phyloP scores from a whole-genome alignment of 2,797 vertebrate species.

The Agapornis canus region DNA sequence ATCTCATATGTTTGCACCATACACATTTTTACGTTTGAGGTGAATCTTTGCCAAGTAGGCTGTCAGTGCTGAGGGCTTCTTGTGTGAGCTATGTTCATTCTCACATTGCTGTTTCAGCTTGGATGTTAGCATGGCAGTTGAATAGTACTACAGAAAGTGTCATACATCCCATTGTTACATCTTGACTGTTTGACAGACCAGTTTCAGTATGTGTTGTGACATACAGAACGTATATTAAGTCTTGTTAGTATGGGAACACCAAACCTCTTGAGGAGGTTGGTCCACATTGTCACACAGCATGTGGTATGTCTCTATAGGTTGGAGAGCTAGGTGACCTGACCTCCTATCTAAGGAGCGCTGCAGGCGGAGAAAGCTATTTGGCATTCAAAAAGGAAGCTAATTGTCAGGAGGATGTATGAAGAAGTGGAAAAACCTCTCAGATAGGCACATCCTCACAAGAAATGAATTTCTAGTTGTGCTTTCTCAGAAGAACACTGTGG shows the following conservation, averaged over 20 bases:
- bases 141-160: background rate
- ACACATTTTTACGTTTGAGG: background rate
- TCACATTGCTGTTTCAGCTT: background rate
- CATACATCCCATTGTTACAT: background rate
- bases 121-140: background rate
- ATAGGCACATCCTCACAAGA: background rate
- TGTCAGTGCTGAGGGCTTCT: background rate
- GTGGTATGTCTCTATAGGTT: background rate
- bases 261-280: background rate
- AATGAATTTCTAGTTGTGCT: background rate
- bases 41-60: background rate
- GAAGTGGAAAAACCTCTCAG: background rate
- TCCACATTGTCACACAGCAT: fast-evolving
- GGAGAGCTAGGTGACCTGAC: background rate
- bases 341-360: background rate
- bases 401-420: background rate
- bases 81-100: background rate
- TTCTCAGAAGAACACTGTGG: background rate
- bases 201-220: background rate
- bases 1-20: background rate
- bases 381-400: background rate
- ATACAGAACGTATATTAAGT: background rate
- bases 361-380: background rate
- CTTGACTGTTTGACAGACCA: background rate
- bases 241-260: background rate